phyloP scores from a whole-genome alignment of 2,113 vertebrate genomes.

The Brachionichthys hirsutus region DNA sequence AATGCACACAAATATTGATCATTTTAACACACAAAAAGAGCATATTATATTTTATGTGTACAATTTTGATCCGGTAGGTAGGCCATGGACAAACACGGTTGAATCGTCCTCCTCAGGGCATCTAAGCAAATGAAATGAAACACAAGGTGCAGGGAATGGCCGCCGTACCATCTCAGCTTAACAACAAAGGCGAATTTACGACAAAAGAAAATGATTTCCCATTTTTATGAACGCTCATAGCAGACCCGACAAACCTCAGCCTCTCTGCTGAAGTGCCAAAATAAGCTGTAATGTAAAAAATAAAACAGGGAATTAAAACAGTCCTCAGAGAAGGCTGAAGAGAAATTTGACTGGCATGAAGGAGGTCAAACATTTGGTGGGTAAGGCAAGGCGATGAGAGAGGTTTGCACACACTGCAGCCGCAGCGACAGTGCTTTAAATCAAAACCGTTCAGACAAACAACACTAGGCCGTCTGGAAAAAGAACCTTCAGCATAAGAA shows the following conservation, averaged over 20 bases:
- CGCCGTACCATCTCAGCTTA: constrained; percentile 60
- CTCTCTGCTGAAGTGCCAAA: constrained; percentile 23
- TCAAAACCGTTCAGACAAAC: constrained; percentile 59
- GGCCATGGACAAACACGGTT: too few species aligned
- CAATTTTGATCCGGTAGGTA: constrained; percentile 23
- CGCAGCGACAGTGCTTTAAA: constrained; percentile 33
- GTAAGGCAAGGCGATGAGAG: constrained; percentile 20
- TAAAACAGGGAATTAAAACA: constrained; percentile 21
- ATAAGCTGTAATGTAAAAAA: constrained; percentile 27
- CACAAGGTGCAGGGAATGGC: constrained; percentile 76
- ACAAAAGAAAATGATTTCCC: constrained; percentile 56
- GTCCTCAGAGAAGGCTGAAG: not conserved
- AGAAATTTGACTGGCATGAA: constrained; percentile 23
- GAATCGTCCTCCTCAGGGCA: constrained; percentile 45
- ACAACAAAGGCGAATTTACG: constrained; percentile 75
- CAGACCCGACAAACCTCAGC: constrained; percentile 20
- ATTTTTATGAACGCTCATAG: constrained; percentile 34
- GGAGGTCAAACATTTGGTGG: constrained; percentile 11
- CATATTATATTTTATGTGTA: constrained; percentile 36
- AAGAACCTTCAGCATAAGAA: constrained; percentile 73
- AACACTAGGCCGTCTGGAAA: constrained; percentile 43
- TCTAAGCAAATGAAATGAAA: constrained; percentile 78
- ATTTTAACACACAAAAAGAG: constrained; percentile 48
- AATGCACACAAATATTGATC: constrained; percentile 28
- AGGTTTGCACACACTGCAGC: not conserved